Evolutionary conservation across 2,888 invertebrate genomes (phyloP), one percentile per base, ranked within the genome.

Genomic region (Hecatera dysodea): DNA sequence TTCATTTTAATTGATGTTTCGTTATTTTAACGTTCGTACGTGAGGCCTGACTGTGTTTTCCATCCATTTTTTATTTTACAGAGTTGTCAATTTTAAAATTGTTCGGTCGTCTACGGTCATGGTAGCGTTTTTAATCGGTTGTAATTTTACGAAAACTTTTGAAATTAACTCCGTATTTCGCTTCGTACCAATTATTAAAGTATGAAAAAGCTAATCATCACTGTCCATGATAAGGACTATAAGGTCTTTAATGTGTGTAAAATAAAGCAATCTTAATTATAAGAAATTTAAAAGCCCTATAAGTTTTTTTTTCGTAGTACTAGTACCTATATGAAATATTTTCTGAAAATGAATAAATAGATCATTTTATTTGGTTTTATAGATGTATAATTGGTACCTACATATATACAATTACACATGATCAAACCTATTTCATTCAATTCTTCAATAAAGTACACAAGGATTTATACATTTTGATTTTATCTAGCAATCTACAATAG

Each of bases 1-100:
- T 72, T 64, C 46, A 75, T 78, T 78, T 80, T 80, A 81, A 81
- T 78, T 81, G 75, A 78, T 75, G 66, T 80, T 80, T 52, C 63
- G 78, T 64, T 75, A 71, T 78, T 81, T 80, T 67, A 52, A 66
- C 53, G 39, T 63, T 66, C 53, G 56, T 68, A 62, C 63, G 64
- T 63, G 65, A 62, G 50, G 9, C 22, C n/a, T 17, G 50, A 0
- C 61, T 24, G 36, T 55, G 19, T 62, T 60, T 62, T 33, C 33
- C 17, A 59, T 62, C 11, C 1, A 53, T 63, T 73, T 76, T n/a
- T 67, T 73, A 62, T 78, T 73, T 48, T 19, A 53, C 29, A 46
- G 1, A 33, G 62, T 67, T 55, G 46, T 12, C 8, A 29, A 65
- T 24, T 57, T 68, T 19, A 7, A 57, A 52, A 48, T n/a, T 44